These are phyloP conservation scores for Notechis scutatus DNA, from an alignment of 2,113 vertebrate genomes.

Conservation along the genomic window DNA sequence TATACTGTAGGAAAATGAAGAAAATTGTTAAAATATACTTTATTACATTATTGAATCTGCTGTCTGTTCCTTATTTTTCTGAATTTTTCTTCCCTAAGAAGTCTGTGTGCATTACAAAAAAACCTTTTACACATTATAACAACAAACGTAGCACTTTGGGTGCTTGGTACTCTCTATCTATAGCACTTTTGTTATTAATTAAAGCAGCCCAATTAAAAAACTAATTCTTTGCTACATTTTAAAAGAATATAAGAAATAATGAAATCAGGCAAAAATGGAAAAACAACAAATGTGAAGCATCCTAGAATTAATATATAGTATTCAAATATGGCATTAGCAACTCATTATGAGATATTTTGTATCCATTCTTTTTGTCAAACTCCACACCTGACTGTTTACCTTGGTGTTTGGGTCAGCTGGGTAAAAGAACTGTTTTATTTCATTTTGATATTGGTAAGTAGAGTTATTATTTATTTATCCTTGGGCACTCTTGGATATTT, in stretches of 20 bases:
- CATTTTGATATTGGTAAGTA: background rate
- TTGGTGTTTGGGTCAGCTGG: background rate
- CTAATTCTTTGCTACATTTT: background rate
- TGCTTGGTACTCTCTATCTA: too few relatives aligned
- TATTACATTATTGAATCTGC: background rate
- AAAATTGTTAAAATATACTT: background rate
- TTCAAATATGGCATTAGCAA: background rate
- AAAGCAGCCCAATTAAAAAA: background rate
- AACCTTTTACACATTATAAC: background rate
- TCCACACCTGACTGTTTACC: background rate
- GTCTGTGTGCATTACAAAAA: background rate
- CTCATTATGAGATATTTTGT: background rate
- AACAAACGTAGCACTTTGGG: background rate
- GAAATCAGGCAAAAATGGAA: background rate
- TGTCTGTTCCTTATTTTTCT: background rate
- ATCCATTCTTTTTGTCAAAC: background rate
- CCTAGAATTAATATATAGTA: background rate
- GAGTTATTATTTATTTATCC: background rate
- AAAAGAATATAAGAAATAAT: background rate
- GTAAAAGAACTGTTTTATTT: background rate
- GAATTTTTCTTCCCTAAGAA: background rate
- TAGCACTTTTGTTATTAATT: too few relatives aligned
- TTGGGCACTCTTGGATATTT: background rate
- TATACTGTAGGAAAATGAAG: background rate
- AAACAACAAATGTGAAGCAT: background rate